Conservation (phyloP, 2,113 vertebrate genomes). For the Choloepus hoffmanni region DNA sequence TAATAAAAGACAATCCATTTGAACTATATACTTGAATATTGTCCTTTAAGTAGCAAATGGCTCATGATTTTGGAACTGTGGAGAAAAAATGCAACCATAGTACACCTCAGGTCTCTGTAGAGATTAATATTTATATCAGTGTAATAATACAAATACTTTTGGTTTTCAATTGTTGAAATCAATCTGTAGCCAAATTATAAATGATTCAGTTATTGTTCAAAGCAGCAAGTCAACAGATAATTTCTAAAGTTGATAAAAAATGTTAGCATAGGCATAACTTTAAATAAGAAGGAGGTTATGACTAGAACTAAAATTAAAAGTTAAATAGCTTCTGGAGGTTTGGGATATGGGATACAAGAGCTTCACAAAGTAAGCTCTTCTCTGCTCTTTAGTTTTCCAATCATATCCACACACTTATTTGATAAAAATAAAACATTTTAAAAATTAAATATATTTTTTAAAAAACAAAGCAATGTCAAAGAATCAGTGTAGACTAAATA, state of each 20-base stretch:
- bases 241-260: not conserved
- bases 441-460: not conserved
- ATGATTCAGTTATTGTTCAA: not conserved
- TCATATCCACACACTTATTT: not conserved
- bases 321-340: not conserved
- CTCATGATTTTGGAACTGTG: not conserved
- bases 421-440: not conserved
- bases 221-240: not conserved
- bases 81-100: not conserved
- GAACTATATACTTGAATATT: not conserved
- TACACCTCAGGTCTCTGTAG: not conserved
- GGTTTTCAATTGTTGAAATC: not conserved
- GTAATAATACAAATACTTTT: not conserved
- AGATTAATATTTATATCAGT: not conserved
- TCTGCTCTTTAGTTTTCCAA: not conserved
- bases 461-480: constrained; percentile 4
- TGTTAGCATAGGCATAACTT: not conserved
- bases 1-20: not conserved
- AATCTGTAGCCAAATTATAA: not conserved
- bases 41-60: not conserved
- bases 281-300: not conserved
- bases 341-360: not conserved
- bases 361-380: not conserved
- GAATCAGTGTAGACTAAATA: not conserved
- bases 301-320: not conserved